Evolutionary conservation across 2,888 invertebrate species (phyloP), one percentile per base, ranked within the genome.

Genomic region (Archaeoteleia sp.): DNA sequence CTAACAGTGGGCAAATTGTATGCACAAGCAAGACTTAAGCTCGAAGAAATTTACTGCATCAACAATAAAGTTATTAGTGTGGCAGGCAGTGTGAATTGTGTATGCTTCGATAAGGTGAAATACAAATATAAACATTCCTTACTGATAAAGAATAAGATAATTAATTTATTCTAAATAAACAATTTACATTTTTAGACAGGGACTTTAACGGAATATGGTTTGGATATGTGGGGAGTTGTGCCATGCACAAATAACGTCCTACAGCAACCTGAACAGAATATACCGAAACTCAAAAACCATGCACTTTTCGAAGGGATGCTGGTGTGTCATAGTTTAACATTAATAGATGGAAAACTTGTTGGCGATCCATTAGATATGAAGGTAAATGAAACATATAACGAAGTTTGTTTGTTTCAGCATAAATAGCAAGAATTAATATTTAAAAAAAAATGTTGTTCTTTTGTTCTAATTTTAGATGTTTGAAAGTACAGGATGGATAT

Each of bases 331-430:
- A 93, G 94, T 0, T 87, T 96, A 39, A 95, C 94, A 0, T 88
- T 92, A 73, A 94, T 96, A 60, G 91, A 94, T 69, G 92, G 92
- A 0, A 87, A 91, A 78, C 83, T 95, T 20, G 91, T 91, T 58
- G 96, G 96, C 0, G 96, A 96, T 86, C 96, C 96, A 0, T 86
- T 96, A 49, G 96, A 96, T 81, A 86, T 95, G 65, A 95, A 93
- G 82, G 87, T 86, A 72, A 34, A 13, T 27, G 1, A 10, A 25
- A n/a, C n/a, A n/a, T n/a, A n/a, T n/a, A n/a, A n/a, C n/a, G n/a
- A n/a, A n/a, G n/a, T n/a, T n/a, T n/a, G n/a, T n/a, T n/a, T n/a
- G n/a, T n/a, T n/a, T n/a, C n/a, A n/a, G n/a, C n/a, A n/a, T n/a
- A n/a, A n/a, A n/a, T n/a, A n/a, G n/a, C n/a, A n/a, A n/a, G n/a